A percentile compares a stretch with the other conserved stretches of the same genome.
Conservation (phyloP, 2,113 vertebrate genomes). For the Mobula birostris region DNA sequence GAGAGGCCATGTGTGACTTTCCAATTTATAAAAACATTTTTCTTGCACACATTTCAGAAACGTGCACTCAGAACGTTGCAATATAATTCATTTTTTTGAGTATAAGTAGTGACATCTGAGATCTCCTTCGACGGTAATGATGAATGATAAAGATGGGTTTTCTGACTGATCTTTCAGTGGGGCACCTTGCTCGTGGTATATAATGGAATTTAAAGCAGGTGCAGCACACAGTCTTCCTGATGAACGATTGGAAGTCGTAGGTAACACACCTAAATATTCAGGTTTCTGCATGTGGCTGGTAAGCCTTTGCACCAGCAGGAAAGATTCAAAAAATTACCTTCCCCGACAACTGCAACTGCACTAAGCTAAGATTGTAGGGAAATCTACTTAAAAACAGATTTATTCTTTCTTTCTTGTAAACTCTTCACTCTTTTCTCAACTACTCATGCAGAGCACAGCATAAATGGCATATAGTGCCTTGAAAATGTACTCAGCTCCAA, state of each 20-base stretch:
- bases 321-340: neutral
- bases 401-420: neutral
- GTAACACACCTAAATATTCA: neutral
- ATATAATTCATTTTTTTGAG: neutral
- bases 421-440: neutral
- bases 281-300: neutral
- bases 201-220: neutral
- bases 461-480: neutral
- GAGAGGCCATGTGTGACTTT: neutral
- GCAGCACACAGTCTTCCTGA: neutral
- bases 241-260: neutral
- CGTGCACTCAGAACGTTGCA: neutral
- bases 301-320: neutral
- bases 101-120: neutral
- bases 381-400: neutral
- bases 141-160: neutral
- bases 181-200: neutral
- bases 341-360: neutral
- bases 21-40: neutral
- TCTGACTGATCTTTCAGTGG: neutral
- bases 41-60: neutral
- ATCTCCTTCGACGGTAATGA: neutral
- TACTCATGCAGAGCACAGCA: neutral
- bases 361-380: neutral
- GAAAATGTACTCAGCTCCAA: too few species aligned